Conservation (phyloP, 2,888 invertebrate genomes). For the Thecocarcelia acutangulata region DNA sequence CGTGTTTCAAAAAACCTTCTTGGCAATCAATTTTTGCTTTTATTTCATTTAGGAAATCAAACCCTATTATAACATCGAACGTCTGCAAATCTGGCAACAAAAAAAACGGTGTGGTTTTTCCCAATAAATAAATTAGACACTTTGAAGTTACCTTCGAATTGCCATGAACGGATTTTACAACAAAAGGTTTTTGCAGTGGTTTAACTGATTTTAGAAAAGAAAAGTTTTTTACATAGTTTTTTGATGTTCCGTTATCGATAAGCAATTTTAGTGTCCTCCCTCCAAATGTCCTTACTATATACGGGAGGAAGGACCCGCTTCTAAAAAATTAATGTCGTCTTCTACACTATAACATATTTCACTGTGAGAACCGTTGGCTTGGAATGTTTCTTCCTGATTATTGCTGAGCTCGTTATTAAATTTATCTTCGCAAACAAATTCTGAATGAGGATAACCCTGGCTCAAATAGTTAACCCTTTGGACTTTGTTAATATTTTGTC, state of each 20-base stretch:
- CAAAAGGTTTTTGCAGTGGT: constrained; percentile 25
- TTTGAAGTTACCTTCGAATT: too few relatives aligned
- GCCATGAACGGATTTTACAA: too few relatives aligned
- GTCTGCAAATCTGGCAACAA: too few relatives aligned
- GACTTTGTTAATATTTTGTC: constrained; percentile 31
- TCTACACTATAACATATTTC: constrained; percentile 12
- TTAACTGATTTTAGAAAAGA: constrained; percentile 33
- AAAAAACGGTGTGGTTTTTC: constrained; percentile 46
- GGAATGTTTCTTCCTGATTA: constrained; percentile 14
- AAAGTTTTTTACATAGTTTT: constrained; percentile 33
- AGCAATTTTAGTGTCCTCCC: constrained; percentile 43
- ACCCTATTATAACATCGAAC: too few relatives aligned
- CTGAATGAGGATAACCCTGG: constrained; percentile 9
- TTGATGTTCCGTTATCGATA: too few relatives aligned
- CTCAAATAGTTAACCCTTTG: constrained; percentile 39
- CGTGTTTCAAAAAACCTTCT: constrained; percentile 24
- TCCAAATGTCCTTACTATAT: constrained; percentile 40
- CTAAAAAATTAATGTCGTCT: constrained; percentile 47
- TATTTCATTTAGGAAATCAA: too few relatives aligned
- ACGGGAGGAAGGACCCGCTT: constrained; percentile 51
- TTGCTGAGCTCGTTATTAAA: too few relatives aligned
- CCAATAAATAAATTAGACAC: too few relatives aligned
- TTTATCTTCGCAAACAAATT: constrained; percentile 29
- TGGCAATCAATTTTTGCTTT: too few relatives aligned
- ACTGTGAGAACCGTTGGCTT: constrained; percentile 10